Percentiles rank a stretch among this genome's conserved stretches.
These are phyloP conservation scores for Apis dorsata DNA, from an alignment of 1,140 invertebrate genomes.

Conservation along the genomic window DNA sequence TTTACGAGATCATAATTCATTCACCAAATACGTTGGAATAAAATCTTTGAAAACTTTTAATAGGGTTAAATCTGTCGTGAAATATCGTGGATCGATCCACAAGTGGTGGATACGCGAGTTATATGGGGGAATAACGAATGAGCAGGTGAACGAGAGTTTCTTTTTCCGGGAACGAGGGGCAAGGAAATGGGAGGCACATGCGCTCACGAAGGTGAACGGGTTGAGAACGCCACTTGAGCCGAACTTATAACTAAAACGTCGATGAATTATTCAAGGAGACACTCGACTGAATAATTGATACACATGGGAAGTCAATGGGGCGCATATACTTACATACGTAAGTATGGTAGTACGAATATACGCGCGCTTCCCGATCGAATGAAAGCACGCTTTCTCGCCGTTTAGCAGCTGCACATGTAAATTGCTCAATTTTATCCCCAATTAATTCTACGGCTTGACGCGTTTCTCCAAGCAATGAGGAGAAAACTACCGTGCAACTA, in stretches of 20 bases:
- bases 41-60: too few species aligned
- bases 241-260: conserved; percentile 60
- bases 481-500: not conserved
- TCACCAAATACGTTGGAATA: too few species aligned
- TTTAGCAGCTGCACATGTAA: not conserved
- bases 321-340: conserved; percentile 41
- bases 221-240: conserved; percentile 26
- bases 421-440: not conserved
- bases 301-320: conserved; percentile 58
- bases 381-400: not conserved
- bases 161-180: not conserved
- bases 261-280: conserved; percentile 69
- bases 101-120: too few species aligned
- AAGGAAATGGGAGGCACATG: not conserved
- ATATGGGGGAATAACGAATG: too few species aligned
- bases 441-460: not conserved
- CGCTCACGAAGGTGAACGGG: conserved; percentile 41
- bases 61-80: too few species aligned
- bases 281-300: conserved; percentile 70
- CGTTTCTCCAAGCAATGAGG: not conserved
- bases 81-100: too few species aligned
- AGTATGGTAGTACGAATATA: not conserved
- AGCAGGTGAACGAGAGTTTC: conserved; percentile 24
- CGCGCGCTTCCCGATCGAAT: not conserved
- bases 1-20: too few species aligned